phyloP scores from a whole-genome alignment of 2,797 vertebrate genomes.

The Paedocypris micromegethes region DNA sequence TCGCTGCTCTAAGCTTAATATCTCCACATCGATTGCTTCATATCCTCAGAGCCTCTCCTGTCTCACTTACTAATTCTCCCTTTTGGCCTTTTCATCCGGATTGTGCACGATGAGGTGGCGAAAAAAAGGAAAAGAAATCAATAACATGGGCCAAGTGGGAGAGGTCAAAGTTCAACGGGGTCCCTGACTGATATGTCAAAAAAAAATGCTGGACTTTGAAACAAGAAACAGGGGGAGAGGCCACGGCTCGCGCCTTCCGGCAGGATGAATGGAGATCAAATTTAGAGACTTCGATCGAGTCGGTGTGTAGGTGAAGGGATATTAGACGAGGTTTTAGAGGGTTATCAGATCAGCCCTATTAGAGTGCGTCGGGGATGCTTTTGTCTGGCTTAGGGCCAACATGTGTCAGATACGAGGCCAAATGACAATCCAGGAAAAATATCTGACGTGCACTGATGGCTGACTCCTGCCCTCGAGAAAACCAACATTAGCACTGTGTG shows the following conservation, averaged over 20 bases:
- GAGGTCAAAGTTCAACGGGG: slow-evolving; percentile 84
- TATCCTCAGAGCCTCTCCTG: slow-evolving; percentile 62
- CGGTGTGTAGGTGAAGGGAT: slow-evolving; percentile 45
- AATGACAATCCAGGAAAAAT: slow-evolving; percentile 21
- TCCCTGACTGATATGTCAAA: slow-evolving; percentile 84
- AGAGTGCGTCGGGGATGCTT: slow-evolving; percentile 31
- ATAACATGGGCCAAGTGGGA: slow-evolving; percentile 77
- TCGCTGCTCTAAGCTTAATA: slow-evolving; percentile 71
- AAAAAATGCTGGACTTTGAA: slow-evolving; percentile 71
- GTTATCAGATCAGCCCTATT: slow-evolving; percentile 50
- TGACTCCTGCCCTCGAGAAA: slow-evolving; percentile 6
- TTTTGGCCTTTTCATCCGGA: slow-evolving; percentile 75
- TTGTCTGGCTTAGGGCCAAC: slow-evolving; percentile 65
- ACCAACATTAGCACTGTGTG: not conserved
- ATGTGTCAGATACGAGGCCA: slow-evolving; percentile 57
- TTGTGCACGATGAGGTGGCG: slow-evolving; percentile 67
- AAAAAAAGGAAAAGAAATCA: slow-evolving; percentile 73
- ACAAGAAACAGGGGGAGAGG: slow-evolving; percentile 61
- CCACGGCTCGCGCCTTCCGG: slow-evolving; percentile 52
- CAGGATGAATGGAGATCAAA: slow-evolving; percentile 66
- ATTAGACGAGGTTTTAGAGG: slow-evolving; percentile 41
- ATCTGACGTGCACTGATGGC: slow-evolving; percentile 26
- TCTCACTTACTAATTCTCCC: slow-evolving; percentile 61
- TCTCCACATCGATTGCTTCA: slow-evolving; percentile 72
- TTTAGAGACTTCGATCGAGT: slow-evolving; percentile 67